Evolutionary conservation across 2,888 invertebrate genomes (phyloP).

Genomic region (Laspeyria flexula): DNA sequence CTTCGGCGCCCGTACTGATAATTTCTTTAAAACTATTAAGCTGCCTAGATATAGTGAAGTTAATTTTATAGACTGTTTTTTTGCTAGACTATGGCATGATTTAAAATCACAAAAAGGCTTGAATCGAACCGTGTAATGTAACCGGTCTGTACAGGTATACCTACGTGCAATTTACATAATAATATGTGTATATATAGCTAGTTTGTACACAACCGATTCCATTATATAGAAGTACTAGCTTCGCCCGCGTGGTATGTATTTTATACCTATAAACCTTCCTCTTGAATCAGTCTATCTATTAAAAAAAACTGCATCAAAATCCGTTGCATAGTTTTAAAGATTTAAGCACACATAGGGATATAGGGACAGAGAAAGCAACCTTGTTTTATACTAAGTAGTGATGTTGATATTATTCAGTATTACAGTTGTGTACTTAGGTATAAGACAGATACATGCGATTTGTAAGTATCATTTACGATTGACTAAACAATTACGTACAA

Average conservation of each 20-base stretch:
- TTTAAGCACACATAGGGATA: too few relatives aligned
- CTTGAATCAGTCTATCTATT: too few relatives aligned
- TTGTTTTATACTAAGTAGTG: too few relatives aligned
- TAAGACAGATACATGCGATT: constrained; percentile 37
- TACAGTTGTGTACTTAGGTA: constrained; percentile 9
- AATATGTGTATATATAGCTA: constrained; percentile 4
- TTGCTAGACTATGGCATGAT: constrained; percentile 5
- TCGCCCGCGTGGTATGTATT: too few relatives aligned
- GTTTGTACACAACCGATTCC: neutral
- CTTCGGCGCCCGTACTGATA: constrained; percentile 48
- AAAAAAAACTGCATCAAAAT: too few relatives aligned
- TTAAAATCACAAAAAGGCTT: constrained; percentile 8
- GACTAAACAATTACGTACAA: constrained; percentile 63
- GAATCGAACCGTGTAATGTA: neutral
- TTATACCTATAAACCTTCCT: too few relatives aligned
- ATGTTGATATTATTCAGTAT: too few relatives aligned
- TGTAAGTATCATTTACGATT: constrained; percentile 54
- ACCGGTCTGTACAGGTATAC: neutral
- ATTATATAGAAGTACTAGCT: too few relatives aligned
- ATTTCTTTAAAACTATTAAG: constrained; percentile 51
- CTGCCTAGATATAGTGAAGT: constrained; percentile 38
- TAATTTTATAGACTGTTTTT: constrained; percentile 34
- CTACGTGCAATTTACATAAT: too few relatives aligned
- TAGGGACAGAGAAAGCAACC: too few relatives aligned
- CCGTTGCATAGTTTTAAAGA: too few relatives aligned